Evolutionary conservation across 2,888 invertebrate genomes (phyloP), one percentile per base, ranked within the genome.

Genomic region (Aelia acuminata): DNA sequence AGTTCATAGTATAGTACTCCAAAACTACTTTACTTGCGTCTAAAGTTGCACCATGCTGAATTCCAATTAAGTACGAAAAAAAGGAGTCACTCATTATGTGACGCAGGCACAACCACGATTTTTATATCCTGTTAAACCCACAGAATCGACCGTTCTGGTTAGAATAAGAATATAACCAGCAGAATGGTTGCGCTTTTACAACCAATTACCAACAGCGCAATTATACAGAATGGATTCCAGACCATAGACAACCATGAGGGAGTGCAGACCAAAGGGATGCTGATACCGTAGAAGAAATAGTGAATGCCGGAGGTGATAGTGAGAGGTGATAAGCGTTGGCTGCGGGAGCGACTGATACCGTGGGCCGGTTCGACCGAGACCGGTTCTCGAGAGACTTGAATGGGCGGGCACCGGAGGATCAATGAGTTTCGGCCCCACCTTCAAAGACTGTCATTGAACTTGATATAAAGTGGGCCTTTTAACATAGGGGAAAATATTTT

Each of bases 401-500:
- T 80, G 80, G 80, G 80, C 43, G 80, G 80, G 13, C 80, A 80
- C 80, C 80, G 80, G 80, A 39, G 80, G 80, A 80, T 80, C 80
- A 80, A 80, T 80, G 80, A 43, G n/a, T 80, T 80, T 80, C 43
- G 80, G 22, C 43, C 80, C 35, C 63, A 35, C 63, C 63, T 70
- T 57, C 26, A 26, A 63, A 13, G 13, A 70, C 63, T 35, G 31
- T 70, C 63, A 20, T 35, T 35, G 63, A 70, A 70, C 63, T 22
- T 35, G 35, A 70, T 70, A 70, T 31, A 70, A 70, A 31, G 63
- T 70, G 1, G 31, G 35, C 15, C 63, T 13, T 31, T 70, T 70
- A 70, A 70, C 31, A 18, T 35, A 1, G 20, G 8, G 18, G 22
- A 70, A 70, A 35, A 35, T 35, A 70, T 20, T 18, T 35, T 70